Evolutionary conservation across 2,888 invertebrate genomes (phyloP), one percentile per base, ranked within the genome.

Genomic region (Sturmia bella): DNA sequence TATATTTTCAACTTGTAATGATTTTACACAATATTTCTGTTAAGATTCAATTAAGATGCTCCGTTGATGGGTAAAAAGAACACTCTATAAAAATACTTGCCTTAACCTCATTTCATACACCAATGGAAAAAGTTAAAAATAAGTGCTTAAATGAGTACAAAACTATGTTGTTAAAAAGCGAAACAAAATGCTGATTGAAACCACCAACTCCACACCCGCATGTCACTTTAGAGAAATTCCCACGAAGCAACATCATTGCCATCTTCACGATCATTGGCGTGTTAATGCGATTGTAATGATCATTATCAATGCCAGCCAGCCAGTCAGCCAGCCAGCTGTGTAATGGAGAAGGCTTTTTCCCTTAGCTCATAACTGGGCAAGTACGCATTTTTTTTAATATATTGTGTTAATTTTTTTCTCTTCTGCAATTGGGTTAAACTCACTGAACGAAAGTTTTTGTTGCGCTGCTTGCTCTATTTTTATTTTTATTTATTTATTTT

Each of bases 151-250:
- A 66, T 50, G 11, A 48, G 15, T 15, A 37, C 37, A 7, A 11
- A 50, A 57, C 59, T 59, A 43, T 68, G 59, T 52, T 45, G 50
- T 52, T 50, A 77, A 64, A n/a, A 78, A 74, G 61, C 57, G 66
- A 78, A 66, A 21, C 24, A 69, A 77, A 69, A 69, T 56, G 54
- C 48, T 68, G 73, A 77, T 63, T 76, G 66, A 77, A 81, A 81
- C 77, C 73, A 77, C 69, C 69, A 76, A 75, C 76, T 82, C 87
- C 87, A 87, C 88, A 89, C 88, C 88, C 88, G 88, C 88, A 88
- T 88, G 88, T 86, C 88, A 85, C 85, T 87, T 85, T 78, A 85
- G 85, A 86, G 87, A 89, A 85, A 87, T 88, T 88, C 88, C 88
- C 88, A 88, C 88, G 88, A 85, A 73, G 68, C 70, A 77, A 83